A percentile compares a stretch with the other conserved stretches of the same genome.
These are phyloP conservation scores for Microctonus aethiopoides DNA, from an alignment of 2,888 invertebrate genomes.

Conservation along the genomic window DNA sequence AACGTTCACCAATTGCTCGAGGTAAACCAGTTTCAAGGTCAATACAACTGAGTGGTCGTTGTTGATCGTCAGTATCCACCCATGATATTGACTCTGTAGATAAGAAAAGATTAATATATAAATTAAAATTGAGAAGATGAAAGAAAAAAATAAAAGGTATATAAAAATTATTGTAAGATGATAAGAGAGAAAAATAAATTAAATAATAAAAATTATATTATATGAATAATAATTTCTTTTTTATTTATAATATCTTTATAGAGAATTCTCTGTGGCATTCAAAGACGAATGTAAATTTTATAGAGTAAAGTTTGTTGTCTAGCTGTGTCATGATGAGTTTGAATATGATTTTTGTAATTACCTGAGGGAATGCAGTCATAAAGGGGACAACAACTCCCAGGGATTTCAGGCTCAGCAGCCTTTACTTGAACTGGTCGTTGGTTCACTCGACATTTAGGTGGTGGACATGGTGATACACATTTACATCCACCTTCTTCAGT, in stretches of 20 bases:
- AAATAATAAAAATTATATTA: not conserved
- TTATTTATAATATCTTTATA: not conserved
- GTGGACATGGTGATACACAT: conserved; percentile 58
- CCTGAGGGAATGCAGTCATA: conserved; percentile 60
- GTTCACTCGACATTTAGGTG: conserved; percentile 52
- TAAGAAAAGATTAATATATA: not conserved
- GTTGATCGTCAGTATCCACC: conserved; percentile 44
- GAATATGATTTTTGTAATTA: conserved; percentile 45
- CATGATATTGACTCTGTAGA: conserved; percentile 51
- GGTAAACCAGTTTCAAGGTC: conserved; percentile 46
- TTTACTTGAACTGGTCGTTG: conserved; percentile 56
- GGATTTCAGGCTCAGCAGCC: conserved; percentile 50
- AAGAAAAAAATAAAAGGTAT: not conserved
- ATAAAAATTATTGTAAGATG: not conserved
- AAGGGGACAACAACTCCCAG: conserved; percentile 61
- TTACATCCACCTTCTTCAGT: conserved; percentile 57
- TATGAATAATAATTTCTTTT: not conserved
- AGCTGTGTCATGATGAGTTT: conserved; percentile 8
- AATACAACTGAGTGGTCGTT: conserved; percentile 43
- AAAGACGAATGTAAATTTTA: not conserved
- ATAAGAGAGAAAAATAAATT: not conserved
- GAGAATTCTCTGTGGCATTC: not conserved
- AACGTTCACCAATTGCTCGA: conserved; percentile 43
- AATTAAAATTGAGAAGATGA: not conserved
- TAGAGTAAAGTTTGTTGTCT: conserved; percentile 25